Base-by-base conservation (phyloP, 2,888 invertebrate species). In the Leptinotarsa tumamoca region DNA sequence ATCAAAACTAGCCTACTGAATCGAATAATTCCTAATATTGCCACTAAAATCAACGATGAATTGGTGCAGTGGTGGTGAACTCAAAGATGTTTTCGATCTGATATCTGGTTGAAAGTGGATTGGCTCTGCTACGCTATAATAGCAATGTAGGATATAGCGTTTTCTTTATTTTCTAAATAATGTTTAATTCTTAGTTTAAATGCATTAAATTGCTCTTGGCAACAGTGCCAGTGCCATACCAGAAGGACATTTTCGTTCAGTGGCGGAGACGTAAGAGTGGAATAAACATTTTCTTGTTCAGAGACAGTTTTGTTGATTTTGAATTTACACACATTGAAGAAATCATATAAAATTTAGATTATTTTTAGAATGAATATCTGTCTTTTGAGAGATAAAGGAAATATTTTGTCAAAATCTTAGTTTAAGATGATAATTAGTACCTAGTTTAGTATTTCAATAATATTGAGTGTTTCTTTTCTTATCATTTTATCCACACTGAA, bases 401-500 rank as follows among this genome's bases (percentile, higher is more conserved):
- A 7, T n/a, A 54, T 54, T 54, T 54, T 54, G 17, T 54, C 5
- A 17, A 7, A 54, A 54, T 54, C 18, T 54, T 21, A 54, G 54
- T 54, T 54, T 54, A n/a, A 54, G 54, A 54, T 54, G 17, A n/a
- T 1, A 21, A 54, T n/a, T 18, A 54, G 54, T 54, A 54, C 21
- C 54, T 54, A 54, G 54, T 5, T 54, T 21, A 54, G 54, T 18
- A 54, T 54, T 54, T 54, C 54, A 3, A 54, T 54, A 54, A 54
- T 54, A 54, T 54, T 4, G 54, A 54, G 4, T 54, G 54, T 54
- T 54, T 4, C 21, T 54, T 54, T 54, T 18, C 17, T 4, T 21
- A n/a, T n/a, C 18, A 54, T n/a, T 54, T 18, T n/a, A 54, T 54
- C 54, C 54, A n/a, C 54, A 54, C 18, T n/a, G 54, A 54, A 54